Evolutionary conservation across 1,140 invertebrate species (phyloP).

Genomic region (Pseudomyrmex cubaensis): DNA sequence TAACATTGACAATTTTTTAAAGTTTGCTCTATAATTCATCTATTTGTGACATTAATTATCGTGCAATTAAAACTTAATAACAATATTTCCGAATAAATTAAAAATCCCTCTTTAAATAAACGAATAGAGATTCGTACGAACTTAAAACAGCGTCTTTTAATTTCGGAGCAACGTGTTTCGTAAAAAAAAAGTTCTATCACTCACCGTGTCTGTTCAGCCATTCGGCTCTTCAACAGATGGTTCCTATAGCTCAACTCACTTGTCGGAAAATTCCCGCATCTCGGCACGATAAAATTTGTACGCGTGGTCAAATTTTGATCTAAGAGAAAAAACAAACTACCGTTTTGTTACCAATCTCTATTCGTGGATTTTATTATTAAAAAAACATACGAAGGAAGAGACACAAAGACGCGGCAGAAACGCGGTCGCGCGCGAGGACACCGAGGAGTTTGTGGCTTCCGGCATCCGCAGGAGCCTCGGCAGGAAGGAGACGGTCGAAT

Average conservation of each 20-base stretch:
- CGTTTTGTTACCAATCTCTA: no score
- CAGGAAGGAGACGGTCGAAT: slow-evolving; percentile 52
- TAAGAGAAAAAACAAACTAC: slow-evolving; percentile 7
- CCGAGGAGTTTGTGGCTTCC: slow-evolving; percentile 16
- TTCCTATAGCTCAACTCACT: slow-evolving; percentile 56
- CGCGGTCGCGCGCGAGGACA: not conserved
- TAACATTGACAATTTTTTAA: no score
- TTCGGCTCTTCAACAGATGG: slow-evolving; percentile 69
- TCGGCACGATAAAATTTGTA: not conserved
- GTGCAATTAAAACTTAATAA: no score
- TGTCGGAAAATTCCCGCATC: slow-evolving; percentile 9
- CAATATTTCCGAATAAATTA: no score
- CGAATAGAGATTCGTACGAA: not conserved
- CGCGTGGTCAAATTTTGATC: not conserved
- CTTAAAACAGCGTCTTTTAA: not conserved
- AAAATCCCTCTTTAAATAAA: not conserved
- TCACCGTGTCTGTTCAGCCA: slow-evolving; percentile 62
- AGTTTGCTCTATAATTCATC: no score
- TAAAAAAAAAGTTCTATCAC: slow-evolving; percentile 4
- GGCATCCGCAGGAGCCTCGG: slow-evolving; percentile 45
- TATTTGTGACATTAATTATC: no score
- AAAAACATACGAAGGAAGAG: not conserved
- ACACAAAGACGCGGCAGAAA: not conserved
- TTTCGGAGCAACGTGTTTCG: not conserved
- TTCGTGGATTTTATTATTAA: no score